These are phyloP conservation scores for Amphiura filiformis DNA, from an alignment of 35 echinoderm and acorn worm genomes.

Conservation along the genomic window DNA sequence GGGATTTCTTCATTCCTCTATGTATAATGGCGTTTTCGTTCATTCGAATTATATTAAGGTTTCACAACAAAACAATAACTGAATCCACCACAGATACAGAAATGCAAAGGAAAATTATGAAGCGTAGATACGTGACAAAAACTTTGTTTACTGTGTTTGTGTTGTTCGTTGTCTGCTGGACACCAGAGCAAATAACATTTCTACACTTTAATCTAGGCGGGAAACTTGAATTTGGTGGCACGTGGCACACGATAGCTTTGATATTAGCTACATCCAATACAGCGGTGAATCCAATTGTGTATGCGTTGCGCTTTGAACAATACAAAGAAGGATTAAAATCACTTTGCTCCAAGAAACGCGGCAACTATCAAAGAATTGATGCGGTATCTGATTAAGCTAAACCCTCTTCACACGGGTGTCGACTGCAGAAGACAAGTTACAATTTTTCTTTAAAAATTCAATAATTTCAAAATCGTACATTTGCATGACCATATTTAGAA, in stretches of 20 bases:
- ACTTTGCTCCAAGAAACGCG: too few species aligned
- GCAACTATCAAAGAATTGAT: too few species aligned
- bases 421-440: too few species aligned
- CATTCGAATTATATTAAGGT: constrained; percentile 38
- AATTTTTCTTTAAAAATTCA: too few species aligned
- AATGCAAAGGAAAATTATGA: neutral
- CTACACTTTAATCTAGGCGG: constrained; percentile 76
- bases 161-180: constrained; percentile 78
- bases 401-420: too few species aligned
- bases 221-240: constrained; percentile 41
- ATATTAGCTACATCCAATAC: constrained; percentile 60
- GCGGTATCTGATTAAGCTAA: too few species aligned
- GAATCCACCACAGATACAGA: neutral
- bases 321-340: constrained; percentile 55
- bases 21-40: constrained; percentile 68
- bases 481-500: too few species aligned
- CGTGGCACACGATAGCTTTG: constrained; percentile 48
- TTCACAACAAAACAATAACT: neutral
- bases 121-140: constrained; percentile 22
- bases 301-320: constrained; percentile 52
- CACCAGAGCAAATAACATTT: constrained; percentile 79
- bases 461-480: too few species aligned
- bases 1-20: constrained; percentile 69
- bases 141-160: constrained; percentile 36
- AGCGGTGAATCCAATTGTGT: constrained; percentile 77